These are phyloP conservation scores for Phylloscopus whistleri DNA, from an alignment of 2,113 vertebrate genomes.

Conservation along the genomic window DNA sequence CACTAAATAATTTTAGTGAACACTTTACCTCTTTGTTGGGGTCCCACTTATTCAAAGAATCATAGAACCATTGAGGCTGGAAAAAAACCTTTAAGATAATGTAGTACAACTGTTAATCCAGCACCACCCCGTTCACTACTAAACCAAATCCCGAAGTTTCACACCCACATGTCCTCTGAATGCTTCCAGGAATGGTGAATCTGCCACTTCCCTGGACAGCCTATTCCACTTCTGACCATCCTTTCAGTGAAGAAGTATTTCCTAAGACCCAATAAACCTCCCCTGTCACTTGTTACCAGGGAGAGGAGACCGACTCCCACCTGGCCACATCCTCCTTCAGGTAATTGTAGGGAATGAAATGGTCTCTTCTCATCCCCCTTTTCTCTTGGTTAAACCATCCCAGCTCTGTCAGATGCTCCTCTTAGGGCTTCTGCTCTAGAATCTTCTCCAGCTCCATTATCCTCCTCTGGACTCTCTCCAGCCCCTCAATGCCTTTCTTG, in stretches of 20 bases:
- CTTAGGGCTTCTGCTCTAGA: neutral
- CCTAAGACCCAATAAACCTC: neutral
- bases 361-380: neutral
- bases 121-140: neutral
- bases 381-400: neutral
- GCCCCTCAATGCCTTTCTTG: neutral
- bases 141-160: neutral
- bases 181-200: neutral
- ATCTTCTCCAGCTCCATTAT: neutral
- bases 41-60: neutral
- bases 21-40: neutral
- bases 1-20: neutral
- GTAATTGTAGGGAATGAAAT: neutral
- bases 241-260: neutral
- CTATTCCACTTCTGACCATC: neutral
- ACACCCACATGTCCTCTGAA: neutral
- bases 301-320: fast-evolving
- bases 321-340: neutral
- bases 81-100: neutral
- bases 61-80: neutral
- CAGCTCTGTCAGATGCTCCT: neutral
- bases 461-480: neutral
- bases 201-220: neutral
- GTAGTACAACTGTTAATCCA: neutral
- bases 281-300: neutral